Evolutionary conservation across 2,797 vertebrate species (phyloP), one percentile per base, ranked within the genome.

Genomic region (Falco rusticolus): DNA sequence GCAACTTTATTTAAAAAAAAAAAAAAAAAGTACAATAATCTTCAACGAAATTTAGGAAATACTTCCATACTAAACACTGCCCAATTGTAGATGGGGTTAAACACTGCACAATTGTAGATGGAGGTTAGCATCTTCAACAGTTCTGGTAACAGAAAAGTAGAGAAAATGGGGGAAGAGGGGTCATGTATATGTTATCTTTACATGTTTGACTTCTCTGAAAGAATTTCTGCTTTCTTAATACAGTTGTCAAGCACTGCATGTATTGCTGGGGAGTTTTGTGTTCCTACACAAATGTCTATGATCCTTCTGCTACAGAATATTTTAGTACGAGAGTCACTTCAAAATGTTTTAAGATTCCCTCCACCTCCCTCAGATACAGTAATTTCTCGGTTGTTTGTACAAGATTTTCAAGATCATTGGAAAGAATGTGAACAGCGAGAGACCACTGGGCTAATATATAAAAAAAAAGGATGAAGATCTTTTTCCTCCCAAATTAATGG

Each of bases 371-470:
- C 79, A 93, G 75, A 71, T 81, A 68, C 53, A 87, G 66, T 31
- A 57, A 89, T 85, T 92, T 83, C 77, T 87, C 39, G 68, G n/a
- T 50, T 95, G 81, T 87, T 96, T 94, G 53, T 47, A 77, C 60
- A 89, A 54, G 68, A 89, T 92, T 66, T 91, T 87, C 45, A 79
- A 78, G 69, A 80, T 84, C 18, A 2, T 22, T 89, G 76, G 76
- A 81, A 96, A 72, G 92, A 92, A 96, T 88, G 90, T 1, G 10
- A 91, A 5, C 71, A 89, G 92, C 1, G 0, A 75, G 69, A 89
- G 57, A 51, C 61, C 63, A 45, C 28, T 57, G 70, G 41, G 25
- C 57, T 93, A 47, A 84, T 81, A 41, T 5, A 57, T 80, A 72
- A 94, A 96, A 94, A 45, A 64, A 8, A 26, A 25, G 57, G 72